Conservation (phyloP, 2,888 invertebrate species). For the Ariolimax columbianus region DNA sequence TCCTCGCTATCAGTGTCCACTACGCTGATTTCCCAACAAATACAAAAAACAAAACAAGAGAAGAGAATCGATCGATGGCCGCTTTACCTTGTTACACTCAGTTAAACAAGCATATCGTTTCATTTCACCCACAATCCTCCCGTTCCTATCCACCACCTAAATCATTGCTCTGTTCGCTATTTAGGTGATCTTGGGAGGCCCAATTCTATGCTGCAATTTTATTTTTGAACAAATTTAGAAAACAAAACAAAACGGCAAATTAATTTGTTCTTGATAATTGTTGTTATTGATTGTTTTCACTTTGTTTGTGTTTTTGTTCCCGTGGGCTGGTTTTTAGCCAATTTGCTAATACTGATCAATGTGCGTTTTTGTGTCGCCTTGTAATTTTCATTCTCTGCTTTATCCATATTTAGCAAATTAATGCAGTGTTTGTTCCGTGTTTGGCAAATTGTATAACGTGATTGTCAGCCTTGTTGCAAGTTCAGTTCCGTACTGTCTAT, state of each 20-base stretch:
- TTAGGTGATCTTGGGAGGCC: too few relatives aligned
- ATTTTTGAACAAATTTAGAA: too few relatives aligned
- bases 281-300: background rate
- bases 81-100: conserved; percentile 2
- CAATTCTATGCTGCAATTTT: too few relatives aligned
- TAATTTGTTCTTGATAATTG: background rate
- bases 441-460: too few relatives aligned
- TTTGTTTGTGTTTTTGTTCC: background rate
- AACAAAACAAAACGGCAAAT: background rate
- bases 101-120: background rate
- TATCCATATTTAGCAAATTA: background rate
- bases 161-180: too few relatives aligned
- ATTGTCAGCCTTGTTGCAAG: too few relatives aligned
- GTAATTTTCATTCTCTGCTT: background rate
- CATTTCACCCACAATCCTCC: too few relatives aligned
- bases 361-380: background rate
- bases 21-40: background rate
- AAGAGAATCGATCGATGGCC: background rate
- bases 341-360: background rate
- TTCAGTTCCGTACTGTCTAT: too few relatives aligned
- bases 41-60: background rate
- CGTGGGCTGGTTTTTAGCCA: background rate
- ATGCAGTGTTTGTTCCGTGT: background rate
- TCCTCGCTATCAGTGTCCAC: background rate
- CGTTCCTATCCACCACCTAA: too few relatives aligned